These are phyloP conservation scores for Sebastes hubbsi DNA, from an alignment of 2,797 vertebrate species.

Conservation along the genomic window DNA sequence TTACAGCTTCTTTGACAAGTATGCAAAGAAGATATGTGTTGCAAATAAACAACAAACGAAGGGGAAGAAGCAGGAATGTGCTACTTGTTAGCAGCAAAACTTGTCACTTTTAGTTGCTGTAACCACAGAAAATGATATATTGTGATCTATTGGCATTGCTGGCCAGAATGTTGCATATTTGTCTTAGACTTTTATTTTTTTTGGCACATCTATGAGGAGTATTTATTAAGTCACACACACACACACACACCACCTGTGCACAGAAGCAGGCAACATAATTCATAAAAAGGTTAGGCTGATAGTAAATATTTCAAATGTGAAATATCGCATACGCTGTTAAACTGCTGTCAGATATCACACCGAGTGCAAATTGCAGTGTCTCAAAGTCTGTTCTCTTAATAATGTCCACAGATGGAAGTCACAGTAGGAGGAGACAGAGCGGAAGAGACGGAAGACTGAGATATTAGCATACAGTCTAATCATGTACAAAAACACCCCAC, in stretches of 20 bases:
- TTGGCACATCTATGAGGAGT: neutral
- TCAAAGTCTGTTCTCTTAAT: neutral
- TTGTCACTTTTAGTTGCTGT: neutral
- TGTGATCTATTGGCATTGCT: neutral
- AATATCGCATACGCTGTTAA: neutral
- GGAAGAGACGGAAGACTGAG: neutral
- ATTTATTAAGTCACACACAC: neutral
- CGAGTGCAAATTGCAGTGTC: conserved; percentile 8
- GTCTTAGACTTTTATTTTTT: neutral
- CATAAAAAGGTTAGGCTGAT: neutral
- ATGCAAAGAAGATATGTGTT: neutral
- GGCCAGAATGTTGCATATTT: neutral
- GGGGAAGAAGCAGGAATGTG: neutral
- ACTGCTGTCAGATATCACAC: conserved; percentile 14
- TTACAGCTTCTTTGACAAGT: neutral
- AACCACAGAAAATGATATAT: neutral
- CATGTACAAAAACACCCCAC: neutral
- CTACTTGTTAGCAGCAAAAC: neutral
- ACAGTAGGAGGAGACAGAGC: neutral
- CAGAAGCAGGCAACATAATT: neutral
- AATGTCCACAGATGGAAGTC: conserved; percentile 16
- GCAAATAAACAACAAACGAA: neutral
- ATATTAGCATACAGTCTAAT: neutral
- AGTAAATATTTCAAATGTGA: neutral
- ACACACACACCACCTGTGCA: neutral